Conservation (phyloP, 2,797 vertebrate species). For the Nannoperca obscura region DNA sequence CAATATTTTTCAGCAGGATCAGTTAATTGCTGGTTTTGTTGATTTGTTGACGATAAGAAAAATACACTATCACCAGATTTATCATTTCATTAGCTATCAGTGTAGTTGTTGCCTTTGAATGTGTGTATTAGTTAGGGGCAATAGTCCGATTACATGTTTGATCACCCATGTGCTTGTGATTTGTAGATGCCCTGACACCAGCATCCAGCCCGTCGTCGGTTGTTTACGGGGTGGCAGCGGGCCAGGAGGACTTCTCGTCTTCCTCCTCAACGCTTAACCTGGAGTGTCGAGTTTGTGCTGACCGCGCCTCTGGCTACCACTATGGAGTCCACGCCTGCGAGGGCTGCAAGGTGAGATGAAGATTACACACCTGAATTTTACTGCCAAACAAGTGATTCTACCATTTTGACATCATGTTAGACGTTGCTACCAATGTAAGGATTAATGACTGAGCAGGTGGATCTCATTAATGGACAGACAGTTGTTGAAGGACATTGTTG, state of each 20-base stretch:
- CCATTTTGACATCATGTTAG: not conserved
- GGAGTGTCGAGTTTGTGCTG: slow-evolving; percentile 96
- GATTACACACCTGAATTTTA: not conserved
- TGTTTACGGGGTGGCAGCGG: slow-evolving; percentile 79
- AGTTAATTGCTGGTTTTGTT: not conserved
- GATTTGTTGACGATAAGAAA: not conserved
- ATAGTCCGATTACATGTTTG: not conserved
- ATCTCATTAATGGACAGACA: not conserved
- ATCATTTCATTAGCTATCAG: not conserved
- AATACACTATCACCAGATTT: not conserved
- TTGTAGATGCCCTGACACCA: slow-evolving; percentile 92
- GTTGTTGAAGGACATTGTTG: not conserved
- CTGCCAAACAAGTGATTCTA: not conserved
- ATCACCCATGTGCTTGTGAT: slow-evolving; percentile 22
- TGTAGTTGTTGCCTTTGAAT: not conserved
- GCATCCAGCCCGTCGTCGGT: slow-evolving; percentile 95
- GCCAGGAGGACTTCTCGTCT: slow-evolving; percentile 87
- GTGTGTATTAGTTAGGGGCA: not conserved
- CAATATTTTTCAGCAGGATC: not conserved
- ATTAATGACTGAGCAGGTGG: not conserved
- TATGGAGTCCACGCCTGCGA: slow-evolving; percentile 98
- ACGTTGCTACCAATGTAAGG: not conserved
- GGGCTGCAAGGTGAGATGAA: slow-evolving; percentile 88
- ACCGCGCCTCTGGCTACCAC: slow-evolving; percentile 97
- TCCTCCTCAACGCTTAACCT: slow-evolving; percentile 87